Conservation (phyloP, 1,140 invertebrate genomes). For the Meloidogyne exigua region DNA sequence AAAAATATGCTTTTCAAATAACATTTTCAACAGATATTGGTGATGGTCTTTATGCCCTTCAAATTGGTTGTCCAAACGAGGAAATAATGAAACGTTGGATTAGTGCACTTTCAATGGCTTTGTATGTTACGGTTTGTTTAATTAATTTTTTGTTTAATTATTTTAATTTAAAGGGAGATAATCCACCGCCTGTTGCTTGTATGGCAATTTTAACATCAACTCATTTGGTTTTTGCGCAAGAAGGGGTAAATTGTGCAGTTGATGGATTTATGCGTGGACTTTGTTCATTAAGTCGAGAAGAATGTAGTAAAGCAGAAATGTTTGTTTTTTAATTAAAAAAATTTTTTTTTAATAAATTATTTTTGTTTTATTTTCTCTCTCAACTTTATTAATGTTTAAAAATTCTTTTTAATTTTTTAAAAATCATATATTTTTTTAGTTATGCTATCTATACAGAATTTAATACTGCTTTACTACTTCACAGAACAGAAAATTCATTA, state of each 20-base stretch:
- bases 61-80: conserved; percentile 36
- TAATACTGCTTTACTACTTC: conserved; percentile 8
- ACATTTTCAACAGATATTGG: conserved; percentile 19
- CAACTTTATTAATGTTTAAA: too few relatives aligned
- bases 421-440: too few relatives aligned
- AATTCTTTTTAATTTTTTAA: neutral
- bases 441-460: conserved; percentile 23
- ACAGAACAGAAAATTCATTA: neutral
- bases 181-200: conserved; percentile 36
- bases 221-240: conserved; percentile 39
- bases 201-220: conserved; percentile 33
- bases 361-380: too few relatives aligned
- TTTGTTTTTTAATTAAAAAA: conserved; percentile 17
- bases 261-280: conserved; percentile 43
- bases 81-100: conserved; percentile 47
- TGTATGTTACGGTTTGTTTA: conserved; percentile 24
- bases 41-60: conserved; percentile 20
- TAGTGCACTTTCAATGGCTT: conserved; percentile 28
- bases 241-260: conserved; percentile 44
- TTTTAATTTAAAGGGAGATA: conserved; percentile 27
- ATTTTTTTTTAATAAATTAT: too few relatives aligned
- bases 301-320: conserved; percentile 28
- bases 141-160: neutral
- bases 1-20: conserved; percentile 43
- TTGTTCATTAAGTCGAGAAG: conserved; percentile 23